Percentiles rank a stretch among this genome's conserved stretches.
These are phyloP conservation scores for Ochotona princeps DNA, from an alignment of 2,113 vertebrate genomes.

Conservation along the genomic window DNA sequence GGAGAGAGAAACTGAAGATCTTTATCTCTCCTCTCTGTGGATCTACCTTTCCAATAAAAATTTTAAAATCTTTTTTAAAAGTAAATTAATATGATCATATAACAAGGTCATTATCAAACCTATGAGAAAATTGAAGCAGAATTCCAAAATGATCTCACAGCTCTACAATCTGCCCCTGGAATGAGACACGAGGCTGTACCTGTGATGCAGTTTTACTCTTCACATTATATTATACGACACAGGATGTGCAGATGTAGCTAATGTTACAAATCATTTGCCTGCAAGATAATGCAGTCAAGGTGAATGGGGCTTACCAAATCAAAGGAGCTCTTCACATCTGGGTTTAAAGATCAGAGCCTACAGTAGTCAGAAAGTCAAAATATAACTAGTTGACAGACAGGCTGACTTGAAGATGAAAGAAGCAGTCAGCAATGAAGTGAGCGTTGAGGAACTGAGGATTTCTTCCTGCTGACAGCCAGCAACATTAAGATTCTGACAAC, in stretches of 20 bases:
- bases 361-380: not conserved
- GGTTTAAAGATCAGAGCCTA: not conserved
- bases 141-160: not conserved
- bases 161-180: not conserved
- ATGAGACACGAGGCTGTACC: not conserved
- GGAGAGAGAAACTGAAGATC: too few relatives aligned
- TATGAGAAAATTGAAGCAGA: conserved; percentile 8
- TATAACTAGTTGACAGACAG: not conserved
- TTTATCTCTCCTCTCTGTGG: too few relatives aligned
- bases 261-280: not conserved
- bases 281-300: not conserved
- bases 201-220: not conserved
- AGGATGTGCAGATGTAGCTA: not conserved
- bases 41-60: too few relatives aligned
- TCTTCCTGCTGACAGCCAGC: not conserved
- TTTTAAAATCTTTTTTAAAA: not conserved
- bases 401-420: not conserved
- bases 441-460: not conserved
- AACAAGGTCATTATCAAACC: not conserved
- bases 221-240: not conserved
- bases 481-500: not conserved
- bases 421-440: not conserved
- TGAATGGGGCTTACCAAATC: not conserved
- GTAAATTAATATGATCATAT: not conserved
- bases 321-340: not conserved